Conservation (phyloP, 2,797 vertebrate species). For the Lepidocolaptes lacrymiger region DNA sequence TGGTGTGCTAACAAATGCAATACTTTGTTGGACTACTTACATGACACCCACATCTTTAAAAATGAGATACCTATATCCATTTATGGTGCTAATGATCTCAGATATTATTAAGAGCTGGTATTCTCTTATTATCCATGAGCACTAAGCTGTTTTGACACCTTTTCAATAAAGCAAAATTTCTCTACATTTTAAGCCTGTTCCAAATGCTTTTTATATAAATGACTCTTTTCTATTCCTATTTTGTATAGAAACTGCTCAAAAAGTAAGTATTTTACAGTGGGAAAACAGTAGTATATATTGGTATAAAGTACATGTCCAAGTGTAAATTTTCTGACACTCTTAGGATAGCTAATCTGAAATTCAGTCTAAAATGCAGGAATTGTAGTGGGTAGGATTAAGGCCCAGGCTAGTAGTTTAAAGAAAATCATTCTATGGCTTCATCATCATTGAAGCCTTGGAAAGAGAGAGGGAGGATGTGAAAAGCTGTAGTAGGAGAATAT, state of each 20-base stretch:
- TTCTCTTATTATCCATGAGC: not conserved
- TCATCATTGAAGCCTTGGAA: not conserved
- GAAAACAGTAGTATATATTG: not conserved
- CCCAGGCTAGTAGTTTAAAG: not conserved
- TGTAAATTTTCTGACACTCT: not conserved
- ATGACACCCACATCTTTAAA: not conserved
- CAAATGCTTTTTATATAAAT: slow-evolving; percentile 31
- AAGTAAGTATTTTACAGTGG: not conserved
- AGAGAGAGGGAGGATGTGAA: not conserved
- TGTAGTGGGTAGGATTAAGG: not conserved
- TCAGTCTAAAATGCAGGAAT: not conserved
- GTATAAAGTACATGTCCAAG: not conserved
- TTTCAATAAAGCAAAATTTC: slow-evolving; percentile 41
- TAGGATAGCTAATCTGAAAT: not conserved
- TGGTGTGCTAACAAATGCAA: not conserved
- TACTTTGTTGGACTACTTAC: not conserved
- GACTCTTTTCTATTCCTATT: not conserved
- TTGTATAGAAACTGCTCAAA: not conserved
- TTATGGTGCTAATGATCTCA: slow-evolving; percentile 50
- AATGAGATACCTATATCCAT: not conserved
- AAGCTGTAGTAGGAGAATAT: not conserved
- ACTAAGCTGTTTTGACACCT: not conserved
- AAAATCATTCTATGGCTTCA: not conserved
- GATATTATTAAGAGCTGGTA: not conserved
- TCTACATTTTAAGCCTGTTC: not conserved